Evolutionary conservation across 1,140 invertebrate genomes (phyloP), one percentile per base, ranked within the genome.

Genomic region (Bombus superbus): DNA sequence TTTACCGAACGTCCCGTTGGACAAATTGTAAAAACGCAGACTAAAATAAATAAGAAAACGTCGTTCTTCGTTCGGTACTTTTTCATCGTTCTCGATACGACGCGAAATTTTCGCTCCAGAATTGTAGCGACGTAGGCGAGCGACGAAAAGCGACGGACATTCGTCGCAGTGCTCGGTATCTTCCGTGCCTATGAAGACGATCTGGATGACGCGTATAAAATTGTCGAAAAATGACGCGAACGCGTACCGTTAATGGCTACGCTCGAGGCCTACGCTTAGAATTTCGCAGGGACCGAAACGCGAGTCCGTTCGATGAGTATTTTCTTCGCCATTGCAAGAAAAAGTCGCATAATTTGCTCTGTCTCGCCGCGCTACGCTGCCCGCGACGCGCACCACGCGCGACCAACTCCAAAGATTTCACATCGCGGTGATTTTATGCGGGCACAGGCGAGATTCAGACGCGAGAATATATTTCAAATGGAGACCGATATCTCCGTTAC

Each of bases 291-390:
- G 32, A 22, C 44, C 42, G 57, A 15, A 42, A 76, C 62, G 71
- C n/a, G n/a, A 38, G 22, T 9, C 32, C 42, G 42, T 44, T 38
- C 32, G 32, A 59, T 35, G 59, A 38, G 18, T 53, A 59, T 42
- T 13, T 57, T 42, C 22, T 68, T 75, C 22, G 69, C 68, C 72
- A 78, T 74, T 64, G 72, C 68, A 38, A 62, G 87, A 83, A 89
- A 89, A 89, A 88, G 75, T 89, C 83, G 88, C 83, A 89, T 89
- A 89, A 89, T 89, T 89, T 74, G 87, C 79, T 89, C 75, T 86
- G 59, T 89, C 87, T 89, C 87, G 38, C 87, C 64, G 64, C 88
- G 83, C 88, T 86, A 80, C 83, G 69, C 25, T 80, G 87, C 87
- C 25, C 59, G 15, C 38, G n/a, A 6, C 74, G 22, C 42, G 66